Conservation (phyloP, 2,797 vertebrate genomes). For the Limosa lapponica region DNA sequence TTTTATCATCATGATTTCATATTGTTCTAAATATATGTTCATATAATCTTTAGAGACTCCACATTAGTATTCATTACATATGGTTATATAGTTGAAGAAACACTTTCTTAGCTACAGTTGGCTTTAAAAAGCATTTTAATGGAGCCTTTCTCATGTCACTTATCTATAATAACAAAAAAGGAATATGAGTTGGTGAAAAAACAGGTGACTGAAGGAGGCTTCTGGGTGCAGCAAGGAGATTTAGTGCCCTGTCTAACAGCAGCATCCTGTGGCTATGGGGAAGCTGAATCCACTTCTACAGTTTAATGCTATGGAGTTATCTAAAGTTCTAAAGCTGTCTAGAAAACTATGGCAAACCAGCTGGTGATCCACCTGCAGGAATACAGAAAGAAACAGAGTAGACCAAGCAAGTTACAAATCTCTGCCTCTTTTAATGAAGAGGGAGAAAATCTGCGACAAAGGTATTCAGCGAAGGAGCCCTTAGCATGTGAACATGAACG, state of each 20-base stretch:
- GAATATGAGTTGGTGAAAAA: not conserved
- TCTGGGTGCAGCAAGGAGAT: not conserved
- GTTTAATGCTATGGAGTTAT: not conserved
- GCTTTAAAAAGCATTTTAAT: not conserved
- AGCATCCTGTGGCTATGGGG: not conserved
- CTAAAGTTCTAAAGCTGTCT: not conserved
- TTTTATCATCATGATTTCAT: slow-evolving; percentile 5
- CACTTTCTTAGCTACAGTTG: not conserved
- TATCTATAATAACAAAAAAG: not conserved
- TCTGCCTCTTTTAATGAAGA: not conserved
- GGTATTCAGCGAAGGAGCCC: not conserved
- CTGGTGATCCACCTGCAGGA: not conserved
- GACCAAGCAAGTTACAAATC: not conserved
- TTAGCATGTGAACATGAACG: not conserved
- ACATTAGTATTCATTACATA: not conserved
- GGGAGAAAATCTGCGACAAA: not conserved
- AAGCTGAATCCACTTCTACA: not conserved
- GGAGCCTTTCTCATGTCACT: not conserved
- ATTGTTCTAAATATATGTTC: not conserved
- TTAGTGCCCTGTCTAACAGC: not conserved
- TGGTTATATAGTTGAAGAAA: not conserved
- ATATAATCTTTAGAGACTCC: not conserved
- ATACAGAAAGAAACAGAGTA: not conserved
- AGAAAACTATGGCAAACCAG: not conserved
- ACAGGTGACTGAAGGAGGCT: not conserved